A percentile compares a stretch with the other conserved stretches of the same genome.
Conservation (phyloP, 2,113 vertebrate species). For the Oncorhynchus kisutch region DNA sequence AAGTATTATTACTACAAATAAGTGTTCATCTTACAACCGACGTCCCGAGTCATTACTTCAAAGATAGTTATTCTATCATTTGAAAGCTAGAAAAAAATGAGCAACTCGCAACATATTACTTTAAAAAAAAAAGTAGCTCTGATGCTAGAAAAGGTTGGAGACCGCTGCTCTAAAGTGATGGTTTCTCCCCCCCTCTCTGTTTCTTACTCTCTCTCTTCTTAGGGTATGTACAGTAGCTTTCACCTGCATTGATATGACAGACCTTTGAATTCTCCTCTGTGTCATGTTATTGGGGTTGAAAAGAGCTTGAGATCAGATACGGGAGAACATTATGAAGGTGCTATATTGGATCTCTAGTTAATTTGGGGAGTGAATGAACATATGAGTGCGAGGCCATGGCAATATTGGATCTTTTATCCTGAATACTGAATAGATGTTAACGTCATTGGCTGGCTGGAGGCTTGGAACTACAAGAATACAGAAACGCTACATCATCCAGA, state of each 20-base stretch:
- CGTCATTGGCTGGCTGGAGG: not conserved
- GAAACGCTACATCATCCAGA: not conserved
- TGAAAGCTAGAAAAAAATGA: too few relatives aligned
- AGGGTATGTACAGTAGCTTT: not conserved
- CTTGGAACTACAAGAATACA: not conserved
- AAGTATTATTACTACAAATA: too few relatives aligned
- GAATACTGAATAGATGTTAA: not conserved
- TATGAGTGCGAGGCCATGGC: not conserved
- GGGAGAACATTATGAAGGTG: conserved; percentile 6
- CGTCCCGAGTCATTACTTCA: too few relatives aligned
- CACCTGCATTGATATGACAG: not conserved
- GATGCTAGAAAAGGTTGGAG: too few relatives aligned
- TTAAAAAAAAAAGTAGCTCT: too few relatives aligned
- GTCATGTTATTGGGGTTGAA: conserved; percentile 36
- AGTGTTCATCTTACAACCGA: too few relatives aligned
- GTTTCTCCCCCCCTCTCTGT: conserved; percentile 13
- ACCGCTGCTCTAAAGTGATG: not conserved
- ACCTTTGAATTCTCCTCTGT: conserved; percentile 18
- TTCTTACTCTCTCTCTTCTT: not conserved
- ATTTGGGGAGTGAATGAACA: conserved; percentile 21
- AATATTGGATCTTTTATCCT: conserved; percentile 18
- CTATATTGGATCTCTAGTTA: conserved; percentile 40
- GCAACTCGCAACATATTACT: too few relatives aligned
- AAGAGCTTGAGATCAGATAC: conserved; percentile 38
- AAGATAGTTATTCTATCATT: too few relatives aligned